Base-by-base conservation (phyloP, 2,113 vertebrate species). In the Prionailurus bengalensis region DNA sequence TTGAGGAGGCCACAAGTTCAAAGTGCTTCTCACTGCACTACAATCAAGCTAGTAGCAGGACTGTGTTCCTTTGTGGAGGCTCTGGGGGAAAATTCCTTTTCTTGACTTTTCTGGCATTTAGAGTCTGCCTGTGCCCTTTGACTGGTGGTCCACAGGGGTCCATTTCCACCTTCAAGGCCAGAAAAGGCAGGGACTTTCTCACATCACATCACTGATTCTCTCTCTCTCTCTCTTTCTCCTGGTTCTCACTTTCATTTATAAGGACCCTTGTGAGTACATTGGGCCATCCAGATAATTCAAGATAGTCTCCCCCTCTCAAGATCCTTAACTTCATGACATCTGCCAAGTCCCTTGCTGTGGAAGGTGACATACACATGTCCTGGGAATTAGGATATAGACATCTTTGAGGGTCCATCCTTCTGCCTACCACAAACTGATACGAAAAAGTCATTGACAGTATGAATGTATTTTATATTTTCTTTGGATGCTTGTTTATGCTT, bases 391-490 rank as follows among this genome's bases (percentile, higher is more conserved):
- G 27, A 58, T 73, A 6, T 27, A 70, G 29, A 13, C 7, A 7
- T 90, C 66, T 88, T 81, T 42, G n/a, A 82, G 17, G 33, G 19
- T 16, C 55, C 14, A 11, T 71, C 71, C 36, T 81, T 81, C 13
- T 94, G 36, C 53, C 53, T 61, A 33, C 36, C 14, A 73, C 11
- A 88, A 73, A 36, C 27, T 58, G 36, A 83, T 39, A 53, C 27
- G 51, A 78, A 78, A 81, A 83, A 45, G n/a, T 76, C 42, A 94
- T 65, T 76, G 36, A 36, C 19, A 42, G 17, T 39, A 29, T 84
- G 53, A 93, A 36, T 83, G 25, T 55, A 58, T 89, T 89, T 97
- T 73, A n/a, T 85, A 23, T 74, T 79, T 97, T 55, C 29, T 93
- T 78, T 65, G 58, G 42, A 19, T 70, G 7, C 42, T 55, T 86